Base-by-base conservation (phyloP, 2,797 vertebrate species). In the Austrolebias charrua region DNA sequence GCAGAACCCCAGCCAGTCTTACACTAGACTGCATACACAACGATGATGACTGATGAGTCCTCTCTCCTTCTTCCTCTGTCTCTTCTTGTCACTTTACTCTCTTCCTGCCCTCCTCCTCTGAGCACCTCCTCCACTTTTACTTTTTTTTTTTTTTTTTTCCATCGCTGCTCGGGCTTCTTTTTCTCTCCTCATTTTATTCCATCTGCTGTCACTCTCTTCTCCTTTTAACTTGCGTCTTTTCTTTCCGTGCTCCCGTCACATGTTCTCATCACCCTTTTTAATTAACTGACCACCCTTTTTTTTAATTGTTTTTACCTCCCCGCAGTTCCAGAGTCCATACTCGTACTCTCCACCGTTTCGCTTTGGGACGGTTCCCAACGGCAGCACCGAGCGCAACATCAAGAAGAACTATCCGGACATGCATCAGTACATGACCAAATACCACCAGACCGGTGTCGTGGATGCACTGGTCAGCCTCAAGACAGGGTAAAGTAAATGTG, bases 371-470 rank as follows among this genome's bases (percentile, higher is more conserved):
- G 97, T 99, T 69, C 97, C 97, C 4, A 99, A 98, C 31, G 97
- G 97, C 69, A 98, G 97, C 88, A 98, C 97, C 0, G 97, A 99
- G 88, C 95, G 97, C 79, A 98, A 98, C 81, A 99, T 99, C 76
- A 89, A 96, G 72, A 99, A 98, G 83, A 99, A 99, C 88, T 99
- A 99, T 47, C 96, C 96, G 2, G 94, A 98, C 62, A 99, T 99
- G 97, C 97, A 99, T 75, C 95, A 97, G 66, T 99, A 99, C 90
- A 98, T 98, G 97, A 95, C 95, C 7, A 98, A 96, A 72, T 99
- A 94, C 70, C 97, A 99, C 68, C 97, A 98, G 90, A 95, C 86
- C 2, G 96, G 96, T 18, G 97, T 98, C 0, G 86, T 90, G 71
- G 96, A 98, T 16, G 97, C 96, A 6, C 90, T 98, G 84, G 89